Evolutionary conservation across 2,797 vertebrate species (phyloP), one percentile per base, ranked within the genome.

Genomic region (Pseudochromis fuscus): DNA sequence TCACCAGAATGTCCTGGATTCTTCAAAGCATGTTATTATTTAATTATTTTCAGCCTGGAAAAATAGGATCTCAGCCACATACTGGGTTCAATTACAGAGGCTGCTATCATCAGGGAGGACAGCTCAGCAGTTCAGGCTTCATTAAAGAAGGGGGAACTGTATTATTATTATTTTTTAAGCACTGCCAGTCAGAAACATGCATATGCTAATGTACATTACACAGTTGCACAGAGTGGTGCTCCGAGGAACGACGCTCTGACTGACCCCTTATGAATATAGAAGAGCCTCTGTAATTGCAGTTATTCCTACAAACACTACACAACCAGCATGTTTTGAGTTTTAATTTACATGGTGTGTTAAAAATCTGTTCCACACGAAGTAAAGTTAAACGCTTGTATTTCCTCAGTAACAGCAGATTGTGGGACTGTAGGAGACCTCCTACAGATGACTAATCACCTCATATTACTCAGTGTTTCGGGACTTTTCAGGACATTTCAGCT

Each of bases 1-100:
- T 78, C 68, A 31, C 62, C 61, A 27, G 45, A 46, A 67, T 83
- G 82, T 84, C 81, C 79, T 83, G 85, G 78, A 86, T 88, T 86
- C 83, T 90, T 89, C 85, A 90, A 89, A 88, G 81, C 53, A 5
- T 58, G 44, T 70, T 78, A 62, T 86, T 77, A 75, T 83, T 90
- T 87, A 6, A 83, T 86, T 83, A 83, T 88, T 86, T 87, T 65
- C 19, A 64, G 55, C 52, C 45, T 64, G 25, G 56, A 81, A 86
- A 77, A 78, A 78, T 35, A 71, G 46, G 48, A 77, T 84, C 72
- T 45, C 66, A 70, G 72, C 76, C 57, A 72, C 75, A 70, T 49
- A 56, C 68, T 56, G 73, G 16, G 67, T 79, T 85, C 67, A 82
- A 49, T 88, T 87, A 79, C 62, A 67, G 61, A 70, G 55, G 59